phyloP scores from a whole-genome alignment of 2,113 vertebrate species.

The Porphyrio hochstetteri region DNA sequence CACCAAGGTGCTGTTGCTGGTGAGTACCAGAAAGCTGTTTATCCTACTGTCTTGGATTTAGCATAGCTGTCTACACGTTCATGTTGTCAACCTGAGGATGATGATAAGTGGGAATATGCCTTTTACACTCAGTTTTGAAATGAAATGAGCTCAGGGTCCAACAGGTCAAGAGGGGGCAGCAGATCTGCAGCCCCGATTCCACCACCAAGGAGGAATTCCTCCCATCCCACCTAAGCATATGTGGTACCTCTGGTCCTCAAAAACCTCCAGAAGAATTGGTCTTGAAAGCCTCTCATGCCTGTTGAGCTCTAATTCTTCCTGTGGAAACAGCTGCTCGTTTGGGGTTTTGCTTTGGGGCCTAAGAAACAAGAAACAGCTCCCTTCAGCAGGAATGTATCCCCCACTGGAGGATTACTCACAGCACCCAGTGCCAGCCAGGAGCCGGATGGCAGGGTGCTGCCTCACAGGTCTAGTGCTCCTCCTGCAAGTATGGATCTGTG shows the following conservation, averaged over 20 bases:
- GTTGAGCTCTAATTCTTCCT: not conserved
- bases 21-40: not conserved
- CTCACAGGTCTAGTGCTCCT: not conserved
- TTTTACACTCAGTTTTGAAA: not conserved
- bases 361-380: not conserved
- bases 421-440: not conserved
- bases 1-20: not conserved
- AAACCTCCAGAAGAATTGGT: not conserved
- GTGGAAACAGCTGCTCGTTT: not conserved
- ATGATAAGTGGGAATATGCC: not conserved
- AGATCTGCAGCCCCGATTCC: not conserved
- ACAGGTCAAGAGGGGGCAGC: not conserved
- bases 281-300: fast-evolving
- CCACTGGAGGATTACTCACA: conserved; percentile 58
- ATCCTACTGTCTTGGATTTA: not conserved
- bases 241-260: not conserved
- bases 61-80: not conserved
- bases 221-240: not conserved
- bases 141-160: not conserved
- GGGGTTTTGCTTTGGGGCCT: not conserved
- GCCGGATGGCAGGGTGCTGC: conserved; percentile 8
- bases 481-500: conserved; percentile 59
- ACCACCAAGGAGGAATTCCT: not conserved
- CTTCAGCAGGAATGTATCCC: not conserved
- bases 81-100: fast-evolving